These are phyloP conservation scores for Bombyx mandarina DNA, from an alignment of 1,140 invertebrate species.

Conservation along the genomic window DNA sequence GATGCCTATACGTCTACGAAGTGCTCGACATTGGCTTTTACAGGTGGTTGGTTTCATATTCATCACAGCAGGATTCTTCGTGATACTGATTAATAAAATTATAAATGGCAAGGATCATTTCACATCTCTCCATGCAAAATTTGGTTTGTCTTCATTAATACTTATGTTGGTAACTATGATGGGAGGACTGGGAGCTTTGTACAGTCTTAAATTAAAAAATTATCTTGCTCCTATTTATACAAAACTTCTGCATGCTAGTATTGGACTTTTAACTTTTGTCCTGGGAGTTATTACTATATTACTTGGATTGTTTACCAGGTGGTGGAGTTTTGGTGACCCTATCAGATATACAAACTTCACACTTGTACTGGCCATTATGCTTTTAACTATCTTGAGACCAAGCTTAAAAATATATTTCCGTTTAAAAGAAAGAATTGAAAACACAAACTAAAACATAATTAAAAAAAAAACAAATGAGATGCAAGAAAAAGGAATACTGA, in stretches of 20 bases:
- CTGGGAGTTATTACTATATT: conserved; percentile 55
- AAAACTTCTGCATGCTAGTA: conserved; percentile 55
- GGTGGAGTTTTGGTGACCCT: conserved; percentile 53
- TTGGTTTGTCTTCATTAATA: conserved; percentile 56
- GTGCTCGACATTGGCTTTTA: conserved; percentile 63
- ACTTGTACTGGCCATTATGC: conserved; percentile 44
- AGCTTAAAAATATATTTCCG: conserved; percentile 62
- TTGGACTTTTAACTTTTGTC: conserved; percentile 54
- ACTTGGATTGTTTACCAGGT: conserved; percentile 48
- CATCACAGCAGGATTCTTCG: conserved; percentile 46
- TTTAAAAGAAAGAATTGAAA: conserved; percentile 55
- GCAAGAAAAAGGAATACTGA: too few species aligned
- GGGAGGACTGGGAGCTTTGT: conserved; percentile 55
- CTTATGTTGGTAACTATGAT: conserved; percentile 48
- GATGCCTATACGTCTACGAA: conserved; percentile 61
- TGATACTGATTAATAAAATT: conserved; percentile 59
- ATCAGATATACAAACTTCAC: conserved; percentile 39
- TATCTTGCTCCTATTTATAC: conserved; percentile 60
- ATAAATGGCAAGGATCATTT: conserved; percentile 47
- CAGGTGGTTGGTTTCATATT: conserved; percentile 43
- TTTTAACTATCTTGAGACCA: conserved; percentile 58
- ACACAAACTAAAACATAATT: conserved; percentile 20
- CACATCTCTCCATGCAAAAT: conserved; percentile 52
- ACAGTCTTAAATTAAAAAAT: conserved; percentile 59
- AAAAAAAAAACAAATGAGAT: too few species aligned